Evolutionary conservation across 2,113 vertebrate genomes (phyloP), one percentile per base, ranked within the genome.

Genomic region (Chloroceryle aenea): DNA sequence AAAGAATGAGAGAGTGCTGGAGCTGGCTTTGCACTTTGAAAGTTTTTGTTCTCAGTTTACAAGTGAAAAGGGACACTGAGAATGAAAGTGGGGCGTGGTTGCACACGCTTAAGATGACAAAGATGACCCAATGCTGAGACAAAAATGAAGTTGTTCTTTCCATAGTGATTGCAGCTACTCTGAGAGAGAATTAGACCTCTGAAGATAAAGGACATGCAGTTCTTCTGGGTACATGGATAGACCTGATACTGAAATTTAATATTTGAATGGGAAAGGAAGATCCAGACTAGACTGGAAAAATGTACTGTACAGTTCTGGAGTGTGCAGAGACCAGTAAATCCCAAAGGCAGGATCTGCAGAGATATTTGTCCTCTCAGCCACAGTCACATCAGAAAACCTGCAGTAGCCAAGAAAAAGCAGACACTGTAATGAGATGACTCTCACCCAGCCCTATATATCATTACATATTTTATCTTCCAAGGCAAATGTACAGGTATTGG

Each of bases 371-470:
- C 76, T 90, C 30, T 79, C 68, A 75, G 36, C 61, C 53, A 61
- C 73, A 78, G n/a, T 34, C 3, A 16, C 66, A 81, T 86, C 85
- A 89, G 83, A 90, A 95, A 94, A 75, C 13, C 26, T 72, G 66
- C 75, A 81, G 82, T 2, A 90, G 95, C 93, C 96, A 97, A 92
- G 90, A 95, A 93, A 95, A 96, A 84, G 68, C 93, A 96, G 85
- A 90, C 92, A 3, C 38, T 66, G 71, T 86, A 95, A 93, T 96
- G 92, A 96, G 79, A 93, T 93, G 92, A 93, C 80, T 92, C 88
- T 89, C 80, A 89, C 73, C 64, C 93, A 93, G 83, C 53, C 77
- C 77, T 87, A 66, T 95, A 92, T 86, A 93, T 95, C 93, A 96
- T 94, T 89, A 43, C 69, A 85, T 90, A 88, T 74, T 96, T 94